A percentile compares a stretch with the other conserved stretches of the same genome.
These are phyloP conservation scores for Cataglyphis cursor DNA, from an alignment of 2,888 invertebrate genomes.

Conservation along the genomic window DNA sequence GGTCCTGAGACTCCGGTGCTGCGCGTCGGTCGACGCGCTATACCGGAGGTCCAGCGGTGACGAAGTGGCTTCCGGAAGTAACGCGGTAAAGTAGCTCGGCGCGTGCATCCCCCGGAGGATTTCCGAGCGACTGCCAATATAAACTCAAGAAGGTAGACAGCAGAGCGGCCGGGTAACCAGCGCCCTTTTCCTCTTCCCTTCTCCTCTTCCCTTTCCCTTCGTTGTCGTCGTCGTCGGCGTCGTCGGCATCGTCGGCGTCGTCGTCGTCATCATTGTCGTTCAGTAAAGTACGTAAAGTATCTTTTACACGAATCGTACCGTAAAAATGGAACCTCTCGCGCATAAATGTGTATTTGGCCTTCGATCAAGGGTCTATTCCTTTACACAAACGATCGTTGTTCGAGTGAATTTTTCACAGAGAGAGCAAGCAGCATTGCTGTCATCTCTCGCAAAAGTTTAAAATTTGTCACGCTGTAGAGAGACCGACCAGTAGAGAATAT, in stretches of 20 bases:
- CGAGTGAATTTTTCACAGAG: conserved; percentile 24
- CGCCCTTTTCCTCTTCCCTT: conserved; percentile 1
- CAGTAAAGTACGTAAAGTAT: conserved; percentile 47
- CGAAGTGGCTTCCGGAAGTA: conserved; percentile 62
- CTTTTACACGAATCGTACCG: conserved; percentile 36
- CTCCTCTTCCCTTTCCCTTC: neutral
- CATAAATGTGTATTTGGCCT: conserved; percentile 44
- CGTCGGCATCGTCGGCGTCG: conserved; percentile 33
- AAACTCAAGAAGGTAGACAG: conserved; percentile 49
- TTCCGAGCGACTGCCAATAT: conserved; percentile 57
- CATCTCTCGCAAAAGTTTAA: conserved; percentile 10
- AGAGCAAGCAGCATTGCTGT: conserved; percentile 17
- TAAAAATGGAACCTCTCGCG: conserved; percentile 52
- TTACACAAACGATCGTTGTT: conserved; percentile 41
- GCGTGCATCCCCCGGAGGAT: conserved; percentile 54
- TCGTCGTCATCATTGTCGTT: conserved; percentile 31
- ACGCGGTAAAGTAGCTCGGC: conserved; percentile 33
- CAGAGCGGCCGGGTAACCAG: conserved; percentile 37
- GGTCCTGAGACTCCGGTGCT: conserved; percentile 50
- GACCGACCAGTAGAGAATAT: neutral
- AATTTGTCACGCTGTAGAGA: neutral
- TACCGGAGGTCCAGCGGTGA: conserved; percentile 48
- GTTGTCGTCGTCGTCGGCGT: conserved; percentile 17
- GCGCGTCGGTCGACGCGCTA: conserved; percentile 31
- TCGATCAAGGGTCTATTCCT: conserved; percentile 37